Base-by-base conservation (phyloP, 2,888 invertebrate species). In the Aleiodes testaceus region DNA sequence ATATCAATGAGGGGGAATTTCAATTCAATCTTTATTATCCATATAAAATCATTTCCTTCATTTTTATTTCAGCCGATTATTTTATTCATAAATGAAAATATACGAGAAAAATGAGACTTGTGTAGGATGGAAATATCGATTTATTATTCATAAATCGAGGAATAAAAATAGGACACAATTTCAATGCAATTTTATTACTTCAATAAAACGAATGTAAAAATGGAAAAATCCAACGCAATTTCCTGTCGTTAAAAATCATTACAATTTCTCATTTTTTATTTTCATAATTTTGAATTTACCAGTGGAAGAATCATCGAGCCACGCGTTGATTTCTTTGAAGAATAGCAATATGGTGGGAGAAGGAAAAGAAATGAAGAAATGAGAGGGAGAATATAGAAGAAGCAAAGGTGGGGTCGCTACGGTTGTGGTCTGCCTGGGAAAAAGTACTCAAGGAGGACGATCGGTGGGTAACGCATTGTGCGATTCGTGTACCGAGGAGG, bases 401-500 rank as follows among this genome's bases (percentile, higher is more conserved):
- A 76, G 70, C 64, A 77, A 75, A 77, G 81, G 86, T 84, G 85
- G 86, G 84, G 82, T 85, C 86, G 86, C 85, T 82, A 86, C 85
- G 86, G 83, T 86, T 78, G 84, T 86, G 83, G 85, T 85, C 85
- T 79, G 86, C 86, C 87, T 86, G 87, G 87, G 87, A 87, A 86
- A 85, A 47, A 69, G 26, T 45, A 67, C 47, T 49, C 53, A 70
- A 53, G 49, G 65, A 70, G 68, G 59, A 65, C 64, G 53, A 69
- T 70, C 59, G 49, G 36, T 36, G 49, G 63, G 61, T 78, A 81
- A 82, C 80, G 81, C 82, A 84, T 84, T 84, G 83, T 85, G 68
- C 71, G 81, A 82, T 80, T 82, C 80, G 78, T 79, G 78, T 77
- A 53, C 66, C 77, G 79, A 78, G 82, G 80, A 84, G 82, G 86